Conservation (phyloP, 2,113 vertebrate species). For the Genyomyrus donnyi region DNA sequence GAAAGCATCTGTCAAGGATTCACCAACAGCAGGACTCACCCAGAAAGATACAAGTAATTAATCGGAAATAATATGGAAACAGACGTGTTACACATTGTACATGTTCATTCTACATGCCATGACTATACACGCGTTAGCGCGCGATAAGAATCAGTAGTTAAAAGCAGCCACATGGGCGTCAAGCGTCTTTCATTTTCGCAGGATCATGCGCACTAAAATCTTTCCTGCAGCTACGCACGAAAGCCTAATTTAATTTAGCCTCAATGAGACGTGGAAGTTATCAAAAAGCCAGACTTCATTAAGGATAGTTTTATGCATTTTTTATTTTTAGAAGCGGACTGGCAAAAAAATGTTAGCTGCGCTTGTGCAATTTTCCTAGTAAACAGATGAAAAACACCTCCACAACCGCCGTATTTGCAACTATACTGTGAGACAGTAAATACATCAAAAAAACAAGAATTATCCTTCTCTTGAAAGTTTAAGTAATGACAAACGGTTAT, state of each 20-base stretch:
- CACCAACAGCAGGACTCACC: background rate
- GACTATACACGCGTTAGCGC: background rate
- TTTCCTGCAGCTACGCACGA: background rate
- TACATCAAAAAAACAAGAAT: background rate
- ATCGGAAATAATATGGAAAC: background rate
- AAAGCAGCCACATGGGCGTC: background rate
- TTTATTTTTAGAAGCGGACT: slow-evolving; percentile 72
- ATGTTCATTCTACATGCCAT: background rate
- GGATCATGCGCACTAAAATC: background rate
- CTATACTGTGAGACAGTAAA: slow-evolving; percentile 43
- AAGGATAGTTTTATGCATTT: slow-evolving; percentile 54
- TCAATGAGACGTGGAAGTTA: background rate
- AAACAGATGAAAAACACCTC: slow-evolving; percentile 63
- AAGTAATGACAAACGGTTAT: background rate
- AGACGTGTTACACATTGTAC: background rate
- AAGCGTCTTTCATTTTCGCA: background rate
- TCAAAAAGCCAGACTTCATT: slow-evolving; percentile 1
- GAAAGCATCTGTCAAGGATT: background rate
- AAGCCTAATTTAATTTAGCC: background rate
- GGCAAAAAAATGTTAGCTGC: slow-evolving; percentile 85
- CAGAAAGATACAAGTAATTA: background rate
- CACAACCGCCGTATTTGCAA: slow-evolving; percentile 53
- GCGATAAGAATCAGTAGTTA: background rate
- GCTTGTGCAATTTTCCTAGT: slow-evolving; percentile 75
- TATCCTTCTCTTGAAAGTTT: background rate